A percentile compares a stretch with the other conserved stretches of the same genome.
phyloP scores from a whole-genome alignment of 2,888 invertebrate genomes.

The Oligia latruncula region DNA sequence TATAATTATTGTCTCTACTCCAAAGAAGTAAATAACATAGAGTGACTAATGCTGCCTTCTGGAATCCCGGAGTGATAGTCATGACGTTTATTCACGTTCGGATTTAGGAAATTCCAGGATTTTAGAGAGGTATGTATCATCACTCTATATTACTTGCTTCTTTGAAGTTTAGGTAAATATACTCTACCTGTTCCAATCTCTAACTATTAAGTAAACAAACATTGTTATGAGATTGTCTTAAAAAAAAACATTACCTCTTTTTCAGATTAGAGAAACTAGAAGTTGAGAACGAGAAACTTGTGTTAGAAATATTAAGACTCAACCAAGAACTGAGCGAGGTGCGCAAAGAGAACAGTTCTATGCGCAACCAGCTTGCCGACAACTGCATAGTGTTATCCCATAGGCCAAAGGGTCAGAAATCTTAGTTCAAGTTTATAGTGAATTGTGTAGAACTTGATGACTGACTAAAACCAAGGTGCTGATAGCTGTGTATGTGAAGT shows the following conservation, averaged over 20 bases:
- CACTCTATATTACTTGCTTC: background rate
- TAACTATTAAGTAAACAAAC: background rate
- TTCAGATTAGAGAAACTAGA: slow-evolving; percentile 86
- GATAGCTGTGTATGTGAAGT: slow-evolving; percentile 68
- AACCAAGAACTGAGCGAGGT: slow-evolving; percentile 93
- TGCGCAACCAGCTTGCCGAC: slow-evolving; percentile 92
- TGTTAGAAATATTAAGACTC: slow-evolving; percentile 92
- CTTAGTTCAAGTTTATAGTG: slow-evolving; percentile 75
- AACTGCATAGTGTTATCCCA: slow-evolving; percentile 89
- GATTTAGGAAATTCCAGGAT: background rate
- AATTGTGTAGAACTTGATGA: slow-evolving; percentile 63
- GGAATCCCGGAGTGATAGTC: background rate
- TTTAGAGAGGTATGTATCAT: background rate
- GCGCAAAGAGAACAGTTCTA: slow-evolving; percentile 93
- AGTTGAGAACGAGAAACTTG: slow-evolving; percentile 93
- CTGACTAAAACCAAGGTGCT: slow-evolving; percentile 74
- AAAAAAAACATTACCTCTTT: slow-evolving; percentile 38
- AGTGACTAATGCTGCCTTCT: background rate
- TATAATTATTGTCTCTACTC: background rate
- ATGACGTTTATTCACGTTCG: too few species aligned
- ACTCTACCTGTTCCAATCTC: background rate
- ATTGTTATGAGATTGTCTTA: background rate
- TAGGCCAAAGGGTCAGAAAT: slow-evolving; percentile 82
- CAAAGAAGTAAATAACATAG: background rate
- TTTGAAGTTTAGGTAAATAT: background rate